phyloP scores from a whole-genome alignment of 1,140 invertebrate genomes.

The Habropoda laboriosa region DNA sequence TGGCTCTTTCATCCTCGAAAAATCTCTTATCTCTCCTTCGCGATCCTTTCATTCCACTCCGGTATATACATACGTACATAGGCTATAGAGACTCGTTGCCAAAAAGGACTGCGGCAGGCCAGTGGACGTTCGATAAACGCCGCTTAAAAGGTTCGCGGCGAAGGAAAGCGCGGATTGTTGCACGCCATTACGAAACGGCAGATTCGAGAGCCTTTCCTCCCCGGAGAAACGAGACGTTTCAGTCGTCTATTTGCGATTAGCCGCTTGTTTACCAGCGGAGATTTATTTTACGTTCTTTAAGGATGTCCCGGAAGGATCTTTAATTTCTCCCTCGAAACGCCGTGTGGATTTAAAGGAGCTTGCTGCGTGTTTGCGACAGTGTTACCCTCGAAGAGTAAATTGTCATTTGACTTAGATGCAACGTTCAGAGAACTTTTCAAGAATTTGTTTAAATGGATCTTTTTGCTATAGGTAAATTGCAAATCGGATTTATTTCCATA shows the following conservation, averaged over 20 bases:
- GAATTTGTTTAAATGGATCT: too few species aligned
- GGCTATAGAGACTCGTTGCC: not conserved
- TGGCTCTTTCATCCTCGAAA: not conserved
- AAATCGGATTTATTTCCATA: too few species aligned
- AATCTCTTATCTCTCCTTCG: not conserved
- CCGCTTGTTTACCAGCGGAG: not conserved
- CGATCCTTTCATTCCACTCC: not conserved
- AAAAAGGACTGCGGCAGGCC: not conserved
- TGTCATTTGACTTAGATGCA: too few species aligned
- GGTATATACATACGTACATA: too few species aligned
- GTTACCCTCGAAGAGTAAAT: not conserved
- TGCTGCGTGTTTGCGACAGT: not conserved
- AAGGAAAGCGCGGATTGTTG: not conserved
- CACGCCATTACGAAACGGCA: not conserved
- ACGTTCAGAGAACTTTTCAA: too few species aligned
- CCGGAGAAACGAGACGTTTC: not conserved
- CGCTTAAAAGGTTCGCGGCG: not conserved
- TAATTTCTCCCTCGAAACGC: not conserved
- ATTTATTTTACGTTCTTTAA: conserved; percentile 4
- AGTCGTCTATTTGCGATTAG: conserved; percentile 15
- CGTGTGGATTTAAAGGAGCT: not conserved
- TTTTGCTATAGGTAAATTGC: too few species aligned
- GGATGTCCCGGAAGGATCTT: not conserved
- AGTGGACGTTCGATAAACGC: conserved; percentile 1
- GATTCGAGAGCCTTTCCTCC: not conserved